Percentiles rank a stretch among this genome's conserved stretches.
phyloP scores from a whole-genome alignment of 2,797 vertebrate species.

The Phalanger gymnotis region DNA sequence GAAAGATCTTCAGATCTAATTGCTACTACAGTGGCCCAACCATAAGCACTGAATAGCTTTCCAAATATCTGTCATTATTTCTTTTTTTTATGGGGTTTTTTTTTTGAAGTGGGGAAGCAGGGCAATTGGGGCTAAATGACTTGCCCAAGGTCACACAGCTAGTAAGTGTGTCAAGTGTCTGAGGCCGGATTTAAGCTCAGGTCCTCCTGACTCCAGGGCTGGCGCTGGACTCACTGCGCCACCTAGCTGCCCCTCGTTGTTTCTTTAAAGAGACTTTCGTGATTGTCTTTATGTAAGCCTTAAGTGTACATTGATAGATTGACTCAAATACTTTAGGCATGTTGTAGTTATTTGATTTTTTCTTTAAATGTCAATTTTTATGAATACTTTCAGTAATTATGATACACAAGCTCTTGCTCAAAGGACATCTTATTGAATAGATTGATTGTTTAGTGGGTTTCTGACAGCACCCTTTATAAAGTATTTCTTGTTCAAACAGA shows the following conservation, averaged over 20 bases:
- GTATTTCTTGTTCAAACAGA: slow-evolving; percentile 25
- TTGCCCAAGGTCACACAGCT: no score
- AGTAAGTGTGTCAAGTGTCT: no score
- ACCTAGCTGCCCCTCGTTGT: no score
- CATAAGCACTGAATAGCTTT: background rate
- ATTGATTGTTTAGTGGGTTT: background rate
- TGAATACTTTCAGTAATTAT: background rate
- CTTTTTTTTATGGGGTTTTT: no score
- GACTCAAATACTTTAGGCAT: background rate
- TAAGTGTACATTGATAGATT: background rate
- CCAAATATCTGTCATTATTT: no score
- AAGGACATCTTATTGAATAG: background rate
- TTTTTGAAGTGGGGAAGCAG: no score
- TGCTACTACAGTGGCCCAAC: no score
- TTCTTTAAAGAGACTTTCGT: background rate
- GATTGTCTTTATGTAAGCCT: background rate
- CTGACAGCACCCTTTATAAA: slow-evolving; percentile 45
- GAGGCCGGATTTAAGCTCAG: no score
- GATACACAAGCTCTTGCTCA: background rate
- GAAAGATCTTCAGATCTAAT: no score
- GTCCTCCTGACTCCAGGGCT: no score
- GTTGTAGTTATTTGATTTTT: background rate
- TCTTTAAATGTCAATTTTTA: background rate
- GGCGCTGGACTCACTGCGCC: no score
- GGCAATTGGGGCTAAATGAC: no score